Evolutionary conservation across 2,888 invertebrate genomes (phyloP).

Genomic region (Netelia inedita): DNA sequence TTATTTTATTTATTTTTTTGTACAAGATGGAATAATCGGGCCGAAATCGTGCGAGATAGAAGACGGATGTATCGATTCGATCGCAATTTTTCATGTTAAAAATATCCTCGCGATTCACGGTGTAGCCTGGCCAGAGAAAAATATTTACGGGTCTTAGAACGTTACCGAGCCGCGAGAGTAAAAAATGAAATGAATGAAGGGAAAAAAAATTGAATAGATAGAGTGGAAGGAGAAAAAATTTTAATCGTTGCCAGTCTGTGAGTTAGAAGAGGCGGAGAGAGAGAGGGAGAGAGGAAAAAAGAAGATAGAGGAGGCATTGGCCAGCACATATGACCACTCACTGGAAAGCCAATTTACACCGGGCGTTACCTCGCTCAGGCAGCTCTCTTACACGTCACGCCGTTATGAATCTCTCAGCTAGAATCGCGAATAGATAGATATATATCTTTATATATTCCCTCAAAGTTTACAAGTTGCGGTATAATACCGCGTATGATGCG

Average conservation of each 20-base stretch:
- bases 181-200: slow-evolving; percentile 17
- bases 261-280: slow-evolving; percentile 18
- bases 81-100: not conserved
- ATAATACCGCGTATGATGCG: slow-evolving; percentile 35
- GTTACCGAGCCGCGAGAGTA: not conserved
- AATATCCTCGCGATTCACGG: not conserved
- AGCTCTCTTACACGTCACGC: slow-evolving; percentile 75
- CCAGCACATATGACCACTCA: slow-evolving; percentile 84
- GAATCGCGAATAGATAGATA: slow-evolving; percentile 56
- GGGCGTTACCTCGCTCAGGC: slow-evolving; percentile 78
- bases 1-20: slow-evolving; percentile 7
- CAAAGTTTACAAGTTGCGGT: slow-evolving; percentile 9
- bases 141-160: slow-evolving; percentile 30
- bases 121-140: not conserved
- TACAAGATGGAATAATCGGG: not conserved
- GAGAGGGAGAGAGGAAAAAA: slow-evolving; percentile 20
- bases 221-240: slow-evolving; percentile 27
- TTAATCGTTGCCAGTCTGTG: slow-evolving; percentile 30
- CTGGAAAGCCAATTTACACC: slow-evolving; percentile 84
- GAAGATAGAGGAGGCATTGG: slow-evolving; percentile 77
- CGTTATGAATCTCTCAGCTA: slow-evolving; percentile 74
- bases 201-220: slow-evolving; percentile 8
- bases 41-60: not conserved
- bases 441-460: slow-evolving; percentile 3
- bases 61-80: not conserved